phyloP scores from a whole-genome alignment of 2,888 invertebrate species.

The Drosophila prostipennis region DNA sequence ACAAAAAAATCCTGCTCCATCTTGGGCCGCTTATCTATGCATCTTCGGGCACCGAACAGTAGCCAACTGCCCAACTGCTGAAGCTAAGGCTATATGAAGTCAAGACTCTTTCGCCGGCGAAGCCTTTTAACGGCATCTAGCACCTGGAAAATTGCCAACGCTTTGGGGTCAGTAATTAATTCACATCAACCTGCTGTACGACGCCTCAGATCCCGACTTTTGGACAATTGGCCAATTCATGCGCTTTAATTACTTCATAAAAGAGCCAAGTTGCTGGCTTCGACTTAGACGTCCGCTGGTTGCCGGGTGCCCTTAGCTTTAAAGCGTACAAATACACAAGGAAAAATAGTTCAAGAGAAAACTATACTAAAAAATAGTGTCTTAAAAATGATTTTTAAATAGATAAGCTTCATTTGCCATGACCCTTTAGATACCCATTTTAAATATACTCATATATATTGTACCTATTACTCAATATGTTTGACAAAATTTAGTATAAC shows the following conservation, averaged over 20 bases:
- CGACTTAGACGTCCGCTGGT: constrained; percentile 42
- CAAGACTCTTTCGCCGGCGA: constrained; percentile 11
- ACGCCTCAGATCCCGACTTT: constrained; percentile 45
- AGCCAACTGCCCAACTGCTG: constrained; percentile 29
- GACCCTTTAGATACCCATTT: too few relatives aligned
- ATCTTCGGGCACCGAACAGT: constrained; percentile 63
- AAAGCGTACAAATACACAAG: constrained; percentile 20
- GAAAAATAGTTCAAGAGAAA: not conserved
- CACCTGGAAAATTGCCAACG: constrained; percentile 51
- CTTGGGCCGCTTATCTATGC: constrained; percentile 56
- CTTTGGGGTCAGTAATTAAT: constrained; percentile 78
- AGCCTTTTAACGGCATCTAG: constrained; percentile 66
- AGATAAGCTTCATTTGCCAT: too few relatives aligned
- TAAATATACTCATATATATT: too few relatives aligned
- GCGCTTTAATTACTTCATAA: constrained; percentile 78
- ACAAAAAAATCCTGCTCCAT: constrained; percentile 34
- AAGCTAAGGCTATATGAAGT: not conserved
- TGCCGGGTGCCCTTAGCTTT: constrained; percentile 39
- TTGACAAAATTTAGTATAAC: too few relatives aligned
- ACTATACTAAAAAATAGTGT: too few relatives aligned
- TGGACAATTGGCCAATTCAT: constrained; percentile 74
- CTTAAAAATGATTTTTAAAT: too few relatives aligned
- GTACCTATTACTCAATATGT: too few relatives aligned
- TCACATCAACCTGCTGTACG: constrained; percentile 61
- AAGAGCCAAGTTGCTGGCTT: constrained; percentile 39